Conservation (phyloP, 2,797 vertebrate genomes). For the Pangasius djambal region DNA sequence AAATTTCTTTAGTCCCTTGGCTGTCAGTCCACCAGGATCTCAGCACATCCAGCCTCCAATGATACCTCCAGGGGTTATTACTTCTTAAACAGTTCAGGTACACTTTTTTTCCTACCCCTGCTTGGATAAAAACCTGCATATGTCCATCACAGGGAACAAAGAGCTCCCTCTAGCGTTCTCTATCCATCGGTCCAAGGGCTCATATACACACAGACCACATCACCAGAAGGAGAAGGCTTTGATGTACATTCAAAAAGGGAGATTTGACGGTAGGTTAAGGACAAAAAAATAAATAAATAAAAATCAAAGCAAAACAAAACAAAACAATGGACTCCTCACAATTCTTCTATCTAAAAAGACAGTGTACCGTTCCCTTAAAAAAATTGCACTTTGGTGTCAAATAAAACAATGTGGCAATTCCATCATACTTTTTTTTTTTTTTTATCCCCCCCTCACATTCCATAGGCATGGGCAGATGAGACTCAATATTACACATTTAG, state of each 20-base stretch:
- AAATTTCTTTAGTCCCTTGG: constrained; percentile 70
- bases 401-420: constrained; percentile 67
- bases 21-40: constrained; percentile 85
- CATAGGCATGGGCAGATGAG: constrained; percentile 47
- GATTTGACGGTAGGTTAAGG: constrained; percentile 60
- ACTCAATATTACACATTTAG: constrained; percentile 44
- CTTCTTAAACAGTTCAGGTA: constrained; percentile 59
- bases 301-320: not conserved
- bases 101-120: constrained; percentile 26
- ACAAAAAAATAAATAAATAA: constrained; percentile 28
- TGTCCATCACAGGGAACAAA: constrained; percentile 2
- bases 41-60: constrained; percentile 72
- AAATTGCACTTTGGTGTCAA: constrained; percentile 88
- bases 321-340: constrained; percentile 27
- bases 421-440: constrained; percentile 58
- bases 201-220: constrained; percentile 54
- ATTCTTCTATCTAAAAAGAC: constrained; percentile 52
- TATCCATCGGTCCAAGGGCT: constrained; percentile 58
- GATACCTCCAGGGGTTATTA: constrained; percentile 48
- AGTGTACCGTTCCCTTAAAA: constrained; percentile 69
- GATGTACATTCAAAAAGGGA: constrained; percentile 75
- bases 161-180: constrained; percentile 71
- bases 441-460: constrained; percentile 49
- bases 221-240: constrained; percentile 67
- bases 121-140: constrained; percentile 40